These are phyloP conservation scores for Echinometra lucunter DNA, from an alignment of 53 echinoderm and acorn worm species.

Conservation along the genomic window DNA sequence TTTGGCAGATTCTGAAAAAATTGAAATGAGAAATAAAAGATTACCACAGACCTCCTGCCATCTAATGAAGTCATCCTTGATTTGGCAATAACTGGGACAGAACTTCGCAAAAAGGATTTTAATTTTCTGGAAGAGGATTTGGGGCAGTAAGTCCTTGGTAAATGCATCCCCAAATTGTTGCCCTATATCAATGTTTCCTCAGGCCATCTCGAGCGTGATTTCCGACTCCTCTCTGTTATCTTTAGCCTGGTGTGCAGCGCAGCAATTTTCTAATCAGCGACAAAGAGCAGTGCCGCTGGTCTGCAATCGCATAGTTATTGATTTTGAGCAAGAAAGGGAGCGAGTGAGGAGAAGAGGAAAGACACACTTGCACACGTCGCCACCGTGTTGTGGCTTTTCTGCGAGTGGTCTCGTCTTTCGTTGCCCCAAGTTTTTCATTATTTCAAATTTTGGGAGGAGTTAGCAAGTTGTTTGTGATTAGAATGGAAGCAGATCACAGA, in stretches of 20 bases:
- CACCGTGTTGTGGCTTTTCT: neutral
- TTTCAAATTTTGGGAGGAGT: neutral
- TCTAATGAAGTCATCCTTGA: neutral
- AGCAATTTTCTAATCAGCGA: slow-evolving; percentile 60
- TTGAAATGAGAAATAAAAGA: neutral
- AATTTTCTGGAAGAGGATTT: slow-evolving; percentile 4
- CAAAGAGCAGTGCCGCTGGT: slow-evolving; percentile 55
- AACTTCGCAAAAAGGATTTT: neutral
- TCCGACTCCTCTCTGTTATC: slow-evolving; percentile 58
- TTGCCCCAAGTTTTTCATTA: slow-evolving; percentile 43
- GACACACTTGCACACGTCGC: slow-evolving; percentile 16
- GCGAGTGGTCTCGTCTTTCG: slow-evolving; percentile 18
- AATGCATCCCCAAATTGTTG: slow-evolving; percentile 49
- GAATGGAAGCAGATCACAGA: neutral
- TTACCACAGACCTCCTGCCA: neutral
- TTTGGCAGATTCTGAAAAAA: neutral
- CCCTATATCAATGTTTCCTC: slow-evolving; percentile 62
- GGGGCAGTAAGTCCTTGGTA: slow-evolving; percentile 25
- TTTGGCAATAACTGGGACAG: neutral
- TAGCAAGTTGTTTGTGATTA: slow-evolving; percentile 9
- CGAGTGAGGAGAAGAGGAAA: slow-evolving; percentile 36
- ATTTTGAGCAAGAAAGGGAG: slow-evolving; percentile 19
- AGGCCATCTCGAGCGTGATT: slow-evolving; percentile 53
- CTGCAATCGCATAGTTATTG: slow-evolving; percentile 52
- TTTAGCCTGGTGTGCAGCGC: slow-evolving; percentile 30